phyloP scores from a whole-genome alignment of 2,797 vertebrate genomes.

The Enoplosus armatus region DNA sequence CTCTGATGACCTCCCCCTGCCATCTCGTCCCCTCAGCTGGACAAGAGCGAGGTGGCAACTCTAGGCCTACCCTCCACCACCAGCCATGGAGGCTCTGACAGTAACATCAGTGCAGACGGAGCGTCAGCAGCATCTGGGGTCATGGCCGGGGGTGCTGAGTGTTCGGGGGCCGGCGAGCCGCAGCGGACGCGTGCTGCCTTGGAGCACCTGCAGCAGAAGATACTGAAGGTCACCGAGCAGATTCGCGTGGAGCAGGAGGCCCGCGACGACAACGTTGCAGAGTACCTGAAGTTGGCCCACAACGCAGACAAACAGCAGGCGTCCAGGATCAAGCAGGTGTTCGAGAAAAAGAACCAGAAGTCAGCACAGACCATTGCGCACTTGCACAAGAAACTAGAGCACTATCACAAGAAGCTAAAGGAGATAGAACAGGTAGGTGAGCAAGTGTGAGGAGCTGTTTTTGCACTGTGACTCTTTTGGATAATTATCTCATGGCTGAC shows the following conservation, averaged over 20 bases:
- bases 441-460: not conserved
- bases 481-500: conserved; percentile 27
- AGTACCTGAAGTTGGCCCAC: conserved; percentile 97
- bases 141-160: conserved; percentile 76
- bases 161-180: conserved; percentile 88
- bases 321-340: conserved; percentile 97
- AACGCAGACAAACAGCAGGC: conserved; percentile 98
- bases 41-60: conserved; percentile 92
- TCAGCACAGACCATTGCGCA: conserved; percentile 97
- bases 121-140: conserved; percentile 82
- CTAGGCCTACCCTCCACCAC: conserved; percentile 87
- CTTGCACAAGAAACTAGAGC: conserved; percentile 98
- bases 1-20: conserved; percentile 6
- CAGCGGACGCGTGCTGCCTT: conserved; percentile 93
- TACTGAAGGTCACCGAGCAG: conserved; percentile 98
- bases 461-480: not conserved
- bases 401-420: conserved; percentile 96
- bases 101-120: conserved; percentile 92
- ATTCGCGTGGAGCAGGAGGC: conserved; percentile 98
- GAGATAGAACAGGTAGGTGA: conserved; percentile 92
- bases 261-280: conserved; percentile 96
- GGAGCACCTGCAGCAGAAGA: conserved; percentile 98
- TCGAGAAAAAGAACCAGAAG: conserved; percentile 99
- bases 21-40: conserved; percentile 84
- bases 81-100: conserved; percentile 92